These are phyloP conservation scores for Hydrozoanthus gracilis DNA, from an alignment of 92 coral and sea anemone genomes.

Conservation along the genomic window DNA sequence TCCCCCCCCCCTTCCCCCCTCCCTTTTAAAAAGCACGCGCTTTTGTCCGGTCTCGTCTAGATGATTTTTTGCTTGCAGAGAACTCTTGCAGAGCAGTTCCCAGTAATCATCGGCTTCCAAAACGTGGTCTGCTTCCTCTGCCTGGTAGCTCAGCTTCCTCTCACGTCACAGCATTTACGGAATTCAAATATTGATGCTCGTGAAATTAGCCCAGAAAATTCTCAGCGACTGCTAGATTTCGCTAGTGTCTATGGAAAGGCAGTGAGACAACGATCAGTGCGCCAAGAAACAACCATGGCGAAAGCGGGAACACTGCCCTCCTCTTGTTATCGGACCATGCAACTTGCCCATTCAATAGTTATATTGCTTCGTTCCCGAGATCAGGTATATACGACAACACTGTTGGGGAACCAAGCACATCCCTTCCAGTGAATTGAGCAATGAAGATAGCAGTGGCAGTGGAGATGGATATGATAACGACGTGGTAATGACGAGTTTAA, in stretches of 20 bases:
- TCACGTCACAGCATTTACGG: conserved; percentile 6
- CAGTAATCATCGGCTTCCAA: neutral
- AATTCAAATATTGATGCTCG: neutral
- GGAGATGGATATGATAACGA: neutral
- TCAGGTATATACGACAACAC: neutral
- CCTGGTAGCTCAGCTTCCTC: conserved; percentile 21
- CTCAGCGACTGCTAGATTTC: conserved; percentile 37
- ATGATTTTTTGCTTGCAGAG: conserved; percentile 7
- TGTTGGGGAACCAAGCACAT: neutral
- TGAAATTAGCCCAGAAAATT: conserved; percentile 39
- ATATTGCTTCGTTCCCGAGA: conserved; percentile 24
- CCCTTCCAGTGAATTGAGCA: conserved; percentile 9
- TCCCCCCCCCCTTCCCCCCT: too few species aligned
- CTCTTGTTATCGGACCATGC: conserved; percentile 44
- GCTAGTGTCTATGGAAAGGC: conserved; percentile 38
- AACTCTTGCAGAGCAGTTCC: conserved; percentile 2
- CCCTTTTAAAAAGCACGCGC: conserved; percentile 8
- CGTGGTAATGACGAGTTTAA: neutral
- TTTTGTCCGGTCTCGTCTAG: neutral
- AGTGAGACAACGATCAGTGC: conserved; percentile 53
- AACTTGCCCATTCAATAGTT: conserved; percentile 40
- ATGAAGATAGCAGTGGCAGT: conserved; percentile 5
- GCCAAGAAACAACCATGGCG: neutral
- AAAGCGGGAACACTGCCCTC: conserved; percentile 27
- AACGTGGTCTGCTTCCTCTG: conserved; percentile 1